A percentile compares a stretch with the other conserved stretches of the same genome.
phyloP scores from a whole-genome alignment of 2,797 vertebrate species.

The Muscicapa comitata region DNA sequence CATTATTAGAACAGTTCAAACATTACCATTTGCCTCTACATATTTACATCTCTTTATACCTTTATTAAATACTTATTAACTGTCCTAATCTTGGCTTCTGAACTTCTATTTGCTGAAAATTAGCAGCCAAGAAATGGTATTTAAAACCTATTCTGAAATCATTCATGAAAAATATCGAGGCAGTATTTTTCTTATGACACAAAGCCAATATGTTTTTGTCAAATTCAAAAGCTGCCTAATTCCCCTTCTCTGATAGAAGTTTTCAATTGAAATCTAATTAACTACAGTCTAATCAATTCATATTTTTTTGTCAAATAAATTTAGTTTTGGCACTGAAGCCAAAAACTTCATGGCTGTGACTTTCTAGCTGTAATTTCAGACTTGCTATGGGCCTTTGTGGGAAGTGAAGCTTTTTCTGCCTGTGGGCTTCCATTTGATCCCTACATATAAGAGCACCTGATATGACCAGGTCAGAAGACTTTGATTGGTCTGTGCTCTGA shows the following conservation, averaged over 20 bases:
- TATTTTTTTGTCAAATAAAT: constrained; percentile 30
- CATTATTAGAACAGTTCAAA: constrained; percentile 15
- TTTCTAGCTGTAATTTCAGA: neutral
- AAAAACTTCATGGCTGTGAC: neutral
- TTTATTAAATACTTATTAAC: constrained; percentile 29
- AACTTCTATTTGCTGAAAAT: constrained; percentile 27
- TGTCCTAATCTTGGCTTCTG: constrained; percentile 3
- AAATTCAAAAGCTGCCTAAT: constrained; percentile 45
- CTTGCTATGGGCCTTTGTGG: neutral
- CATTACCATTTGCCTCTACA: neutral
- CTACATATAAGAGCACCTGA: neutral
- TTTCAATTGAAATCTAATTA: constrained; percentile 59
- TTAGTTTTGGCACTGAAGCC: neutral
- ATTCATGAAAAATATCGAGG: neutral
- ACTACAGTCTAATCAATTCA: constrained; percentile 37
- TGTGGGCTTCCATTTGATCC: neutral
- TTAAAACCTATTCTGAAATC: neutral
- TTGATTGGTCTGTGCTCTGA: neutral
- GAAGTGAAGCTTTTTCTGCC: neutral
- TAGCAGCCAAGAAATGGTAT: constrained; percentile 9
- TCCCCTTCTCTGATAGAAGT: neutral
- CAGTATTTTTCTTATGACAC: constrained; percentile 10
- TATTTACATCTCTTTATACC: constrained; percentile 5
- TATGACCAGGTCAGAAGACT: neutral
- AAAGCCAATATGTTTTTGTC: constrained; percentile 22